Base-by-base conservation (phyloP, 2,888 invertebrate genomes). In the Leptinotarsa juncta region DNA sequence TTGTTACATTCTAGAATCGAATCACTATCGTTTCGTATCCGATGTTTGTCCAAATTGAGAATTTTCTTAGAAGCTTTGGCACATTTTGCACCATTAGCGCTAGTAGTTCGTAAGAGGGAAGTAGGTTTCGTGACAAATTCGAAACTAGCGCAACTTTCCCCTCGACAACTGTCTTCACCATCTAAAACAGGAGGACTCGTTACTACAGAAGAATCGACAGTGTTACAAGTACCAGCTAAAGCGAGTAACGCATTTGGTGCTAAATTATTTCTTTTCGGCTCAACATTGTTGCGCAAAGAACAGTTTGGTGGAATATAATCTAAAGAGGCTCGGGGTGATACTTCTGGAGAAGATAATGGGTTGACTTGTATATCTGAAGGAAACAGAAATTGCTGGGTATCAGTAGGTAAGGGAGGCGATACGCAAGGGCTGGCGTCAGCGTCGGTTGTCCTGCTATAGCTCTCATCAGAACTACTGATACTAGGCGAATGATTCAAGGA, bases 401-500 rank as follows among this genome's bases (percentile, higher is more conserved):
- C 85, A 62, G 86, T 81, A 66, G 85, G 86, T 48, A 87, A 76
- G 10, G 87, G 88, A 14, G 89, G 89, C 15, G 90, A 89, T 5
- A 89, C 89, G 68, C 89, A 89, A 4, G 90, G 90, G 3, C 90
- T 90, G 15, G 90, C 91, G 78, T 92, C 91, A 49, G 92, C 95
- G 83, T 94, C 94, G 0, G 94, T 95, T 4, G 95, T 95, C 81
- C 95, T 91, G 60, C 94, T 94, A 84, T 94, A 95, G 87, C 95
- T 95, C 87, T 95, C 95, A 84, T 95, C 95, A 0, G 95, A 95
- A 71, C 95, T 95, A 86, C 94, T 94, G 78, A 95, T 92, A 84
- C 94, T 94, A 0, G 95, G 94, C 10, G 95, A 95, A 82, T 94
- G 93, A 70, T 95, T 95, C 14, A 95, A 89, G 0, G 95, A 95